A percentile compares a stretch with the other conserved stretches of the same genome.
Evolutionary conservation across 2,888 invertebrate species (phyloP).

Genomic region (Pandemis heparana): DNA sequence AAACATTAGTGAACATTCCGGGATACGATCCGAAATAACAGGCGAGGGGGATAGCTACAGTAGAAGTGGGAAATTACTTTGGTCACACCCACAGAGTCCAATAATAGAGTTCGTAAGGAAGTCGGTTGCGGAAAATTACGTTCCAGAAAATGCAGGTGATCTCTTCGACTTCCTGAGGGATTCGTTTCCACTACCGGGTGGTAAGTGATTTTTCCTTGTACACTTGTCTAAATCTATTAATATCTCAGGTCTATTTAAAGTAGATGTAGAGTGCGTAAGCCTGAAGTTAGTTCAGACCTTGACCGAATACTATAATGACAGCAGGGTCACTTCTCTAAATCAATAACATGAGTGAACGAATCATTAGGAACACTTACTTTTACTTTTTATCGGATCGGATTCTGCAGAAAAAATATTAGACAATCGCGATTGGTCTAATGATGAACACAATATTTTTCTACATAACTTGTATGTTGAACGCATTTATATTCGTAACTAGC

Average conservation of each 20-base stretch:
- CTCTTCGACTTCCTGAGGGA: slow-evolving; percentile 70
- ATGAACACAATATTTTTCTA: no score
- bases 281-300: background rate
- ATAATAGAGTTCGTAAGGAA: slow-evolving; percentile 61
- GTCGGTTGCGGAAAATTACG: slow-evolving; percentile 54
- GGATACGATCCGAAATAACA: slow-evolving; percentile 26
- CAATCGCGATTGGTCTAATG: no score
- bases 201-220: slow-evolving; percentile 54
- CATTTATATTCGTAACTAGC: no score
- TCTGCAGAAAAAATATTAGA: no score
- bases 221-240: no score
- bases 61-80: slow-evolving; percentile 50
- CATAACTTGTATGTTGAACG: no score
- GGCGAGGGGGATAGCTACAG: slow-evolving; percentile 24
- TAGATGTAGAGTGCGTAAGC: background rate
- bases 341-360: background rate
- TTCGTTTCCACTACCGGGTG: slow-evolving; percentile 66
- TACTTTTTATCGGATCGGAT: no score
- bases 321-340: background rate
- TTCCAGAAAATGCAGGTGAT: slow-evolving; percentile 53
- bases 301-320: background rate
- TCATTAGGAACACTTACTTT: no score
- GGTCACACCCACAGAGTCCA: slow-evolving; percentile 57
- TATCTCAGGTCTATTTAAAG: background rate
- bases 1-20: slow-evolving; percentile 44